Evolutionary conservation across 2,113 vertebrate species (phyloP).

Genomic region (Microtus richardsoni): DNA sequence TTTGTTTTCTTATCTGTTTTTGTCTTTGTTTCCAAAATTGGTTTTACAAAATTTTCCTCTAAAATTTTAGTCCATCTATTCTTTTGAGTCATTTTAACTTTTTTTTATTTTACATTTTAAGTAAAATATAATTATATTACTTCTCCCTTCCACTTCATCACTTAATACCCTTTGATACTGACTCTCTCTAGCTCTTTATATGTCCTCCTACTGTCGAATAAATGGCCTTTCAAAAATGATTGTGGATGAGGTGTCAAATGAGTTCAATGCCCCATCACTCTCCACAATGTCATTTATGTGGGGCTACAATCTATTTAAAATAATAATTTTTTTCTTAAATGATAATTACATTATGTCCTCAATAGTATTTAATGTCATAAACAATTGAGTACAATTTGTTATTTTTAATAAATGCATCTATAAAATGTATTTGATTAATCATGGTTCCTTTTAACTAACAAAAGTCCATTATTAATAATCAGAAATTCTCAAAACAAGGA

Average conservation of each 20-base stretch:
- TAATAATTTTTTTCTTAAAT: background rate
- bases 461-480: background rate
- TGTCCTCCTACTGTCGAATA: background rate
- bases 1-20: background rate
- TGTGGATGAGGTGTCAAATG: background rate
- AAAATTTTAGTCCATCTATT: background rate
- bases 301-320: background rate
- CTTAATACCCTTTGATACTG: background rate
- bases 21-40: background rate
- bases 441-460: background rate
- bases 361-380: background rate
- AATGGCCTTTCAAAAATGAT: background rate
- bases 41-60: background rate
- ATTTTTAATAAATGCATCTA: background rate
- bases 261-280: background rate
- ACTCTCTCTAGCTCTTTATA: too few relatives aligned
- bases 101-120: background rate
- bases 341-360: background rate
- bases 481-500: background rate
- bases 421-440: background rate
- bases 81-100: background rate
- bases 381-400: background rate
- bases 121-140: background rate
- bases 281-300: background rate
- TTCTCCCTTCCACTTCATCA: background rate